These are phyloP conservation scores for Mayetiola destructor DNA, from an alignment of 2,888 invertebrate species.

Conservation along the genomic window DNA sequence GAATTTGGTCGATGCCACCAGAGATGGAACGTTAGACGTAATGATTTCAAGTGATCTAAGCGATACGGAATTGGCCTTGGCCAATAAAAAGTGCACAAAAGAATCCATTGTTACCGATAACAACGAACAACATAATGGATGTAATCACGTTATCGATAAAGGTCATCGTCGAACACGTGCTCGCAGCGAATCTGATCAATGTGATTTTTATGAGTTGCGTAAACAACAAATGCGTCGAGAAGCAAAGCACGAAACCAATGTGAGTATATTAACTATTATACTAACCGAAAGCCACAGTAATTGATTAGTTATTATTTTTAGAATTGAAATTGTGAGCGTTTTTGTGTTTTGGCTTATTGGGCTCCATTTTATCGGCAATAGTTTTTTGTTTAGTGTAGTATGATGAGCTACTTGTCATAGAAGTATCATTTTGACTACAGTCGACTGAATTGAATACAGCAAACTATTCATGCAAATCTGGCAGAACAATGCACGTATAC, in stretches of 20 bases:
- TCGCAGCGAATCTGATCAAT: slow-evolving; percentile 1
- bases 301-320: neutral
- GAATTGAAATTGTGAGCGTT: neutral
- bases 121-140: neutral
- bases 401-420: too few species aligned
- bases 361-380: neutral
- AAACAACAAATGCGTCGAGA: slow-evolving; percentile 4
- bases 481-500: too few species aligned
- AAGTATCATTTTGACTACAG: too few species aligned
- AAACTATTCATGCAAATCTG: neutral
- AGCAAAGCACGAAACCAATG: neutral
- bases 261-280: neutral
- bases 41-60: neutral
- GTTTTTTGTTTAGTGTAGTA: neutral
- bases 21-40: neutral
- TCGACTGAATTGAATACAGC: neutral
- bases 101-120: neutral
- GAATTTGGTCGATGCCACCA: neutral
- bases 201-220: neutral
- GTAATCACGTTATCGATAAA: neutral
- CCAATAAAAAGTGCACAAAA: neutral
- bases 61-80: neutral
- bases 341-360: neutral
- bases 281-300: neutral
- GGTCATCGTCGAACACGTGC: slow-evolving; percentile 13